These are phyloP conservation scores for Chironex yamaguchii DNA, from an alignment of 30 jellyfish, hydroid and myxozoan species.

Conservation along the genomic window DNA sequence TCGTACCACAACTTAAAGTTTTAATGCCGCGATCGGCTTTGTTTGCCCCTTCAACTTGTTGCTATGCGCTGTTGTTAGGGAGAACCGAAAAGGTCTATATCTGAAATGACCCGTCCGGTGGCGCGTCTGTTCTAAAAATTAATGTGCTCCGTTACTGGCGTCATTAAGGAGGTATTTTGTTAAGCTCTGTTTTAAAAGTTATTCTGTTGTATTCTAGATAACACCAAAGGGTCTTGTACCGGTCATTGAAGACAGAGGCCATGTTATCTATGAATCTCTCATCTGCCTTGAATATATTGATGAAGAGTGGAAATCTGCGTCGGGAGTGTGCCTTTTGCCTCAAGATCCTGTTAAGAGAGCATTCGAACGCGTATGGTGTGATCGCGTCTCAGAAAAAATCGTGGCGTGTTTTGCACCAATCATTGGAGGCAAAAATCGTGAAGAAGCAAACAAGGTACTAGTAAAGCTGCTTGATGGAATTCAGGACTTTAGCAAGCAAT, in stretches of 20 bases:
- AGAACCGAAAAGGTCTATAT: too few species aligned
- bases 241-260: slow-evolving; percentile 57
- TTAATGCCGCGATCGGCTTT: too few species aligned
- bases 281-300: slow-evolving; percentile 72
- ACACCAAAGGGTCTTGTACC: slow-evolving; percentile 82
- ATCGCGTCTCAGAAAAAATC: slow-evolving; percentile 42
- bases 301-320: slow-evolving; percentile 58
- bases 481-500: slow-evolving; percentile 10
- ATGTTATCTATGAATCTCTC: slow-evolving; percentile 48
- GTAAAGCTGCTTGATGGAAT: slow-evolving; percentile 45
- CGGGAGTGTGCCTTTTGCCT: slow-evolving; percentile 58
- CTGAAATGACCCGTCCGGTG: too few species aligned
- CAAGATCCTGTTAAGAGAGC: slow-evolving; percentile 66
- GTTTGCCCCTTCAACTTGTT: too few species aligned
- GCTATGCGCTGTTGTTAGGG: too few species aligned
- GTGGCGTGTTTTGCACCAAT: slow-evolving; percentile 59
- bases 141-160: too few species aligned
- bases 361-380: slow-evolving; percentile 70
- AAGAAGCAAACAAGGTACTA: slow-evolving; percentile 24
- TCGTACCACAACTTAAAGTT: too few species aligned
- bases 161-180: too few species aligned
- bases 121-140: too few species aligned
- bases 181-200: too few species aligned
- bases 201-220: too few species aligned
- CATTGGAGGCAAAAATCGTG: slow-evolving; percentile 58